These are phyloP conservation scores for Rhodinocichla rosea DNA, from an alignment of 2,113 vertebrate genomes.

Conservation along the genomic window DNA sequence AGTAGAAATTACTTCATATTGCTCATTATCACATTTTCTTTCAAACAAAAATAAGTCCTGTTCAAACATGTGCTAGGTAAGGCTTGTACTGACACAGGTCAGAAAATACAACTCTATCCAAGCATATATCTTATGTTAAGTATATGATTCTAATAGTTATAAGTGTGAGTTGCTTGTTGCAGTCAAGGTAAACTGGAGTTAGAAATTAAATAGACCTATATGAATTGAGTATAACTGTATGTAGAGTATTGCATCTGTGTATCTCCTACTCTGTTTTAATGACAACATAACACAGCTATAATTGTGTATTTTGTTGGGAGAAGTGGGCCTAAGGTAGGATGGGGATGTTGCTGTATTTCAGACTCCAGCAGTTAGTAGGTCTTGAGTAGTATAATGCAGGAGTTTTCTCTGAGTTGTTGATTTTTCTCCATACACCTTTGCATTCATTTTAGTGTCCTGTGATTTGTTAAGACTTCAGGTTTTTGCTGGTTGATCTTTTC, in stretches of 20 bases:
- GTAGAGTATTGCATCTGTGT: neutral
- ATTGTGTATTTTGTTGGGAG: neutral
- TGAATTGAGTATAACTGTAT: neutral
- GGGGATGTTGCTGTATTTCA: neutral
- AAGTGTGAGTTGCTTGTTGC: neutral
- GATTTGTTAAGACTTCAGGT: neutral
- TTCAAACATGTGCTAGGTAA: neutral
- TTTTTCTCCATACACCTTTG: neutral
- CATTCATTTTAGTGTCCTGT: neutral
- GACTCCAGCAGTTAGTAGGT: neutral
- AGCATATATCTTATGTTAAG: neutral
- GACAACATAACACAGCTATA: neutral
- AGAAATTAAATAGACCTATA: neutral
- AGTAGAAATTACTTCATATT: neutral
- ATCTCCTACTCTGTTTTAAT: neutral
- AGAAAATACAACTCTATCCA: neutral
- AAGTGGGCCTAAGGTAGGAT: neutral
- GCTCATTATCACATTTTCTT: neutral
- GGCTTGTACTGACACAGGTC: neutral
- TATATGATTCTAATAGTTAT: neutral
- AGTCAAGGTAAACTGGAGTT: neutral
- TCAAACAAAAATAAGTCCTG: neutral
- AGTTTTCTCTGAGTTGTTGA: neutral
- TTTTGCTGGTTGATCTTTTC: neutral
- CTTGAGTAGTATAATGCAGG: neutral